phyloP scores from a whole-genome alignment of 2,113 vertebrate genomes.

The Ammodytes dubius region DNA sequence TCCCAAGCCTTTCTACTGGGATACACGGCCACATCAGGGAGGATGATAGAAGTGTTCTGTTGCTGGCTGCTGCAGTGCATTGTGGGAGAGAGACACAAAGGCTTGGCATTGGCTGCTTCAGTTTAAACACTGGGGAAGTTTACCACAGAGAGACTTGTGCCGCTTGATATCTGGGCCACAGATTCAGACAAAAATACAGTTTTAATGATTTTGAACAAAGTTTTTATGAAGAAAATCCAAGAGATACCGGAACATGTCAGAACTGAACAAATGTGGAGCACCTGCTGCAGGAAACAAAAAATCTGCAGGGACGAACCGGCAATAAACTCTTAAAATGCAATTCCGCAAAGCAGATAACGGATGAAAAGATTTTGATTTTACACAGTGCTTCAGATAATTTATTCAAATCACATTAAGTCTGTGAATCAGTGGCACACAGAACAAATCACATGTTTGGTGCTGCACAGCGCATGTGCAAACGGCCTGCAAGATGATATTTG shows the following conservation, averaged over 20 bases:
- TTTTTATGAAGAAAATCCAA: slow-evolving; percentile 10
- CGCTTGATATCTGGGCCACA: not conserved
- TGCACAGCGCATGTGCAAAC: slow-evolving; percentile 48
- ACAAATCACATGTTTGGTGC: slow-evolving; percentile 17
- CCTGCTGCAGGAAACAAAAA: not conserved
- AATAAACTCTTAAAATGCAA: not conserved
- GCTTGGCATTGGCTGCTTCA: slow-evolving; percentile 18
- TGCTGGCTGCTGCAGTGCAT: slow-evolving; percentile 30
- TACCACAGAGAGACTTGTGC: slow-evolving; percentile 17
- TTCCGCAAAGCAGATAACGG: not conserved
- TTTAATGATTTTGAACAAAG: not conserved
- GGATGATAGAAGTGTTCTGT: slow-evolving; percentile 22
- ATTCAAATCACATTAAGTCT: slow-evolving; percentile 40
- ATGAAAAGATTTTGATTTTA: not conserved
- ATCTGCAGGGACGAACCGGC: not conserved
- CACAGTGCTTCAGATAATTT: slow-evolving; percentile 16
- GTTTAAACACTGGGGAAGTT: slow-evolving; percentile 8
- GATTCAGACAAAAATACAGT: not conserved
- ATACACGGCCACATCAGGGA: slow-evolving; percentile 12
- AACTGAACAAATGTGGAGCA: not conserved
- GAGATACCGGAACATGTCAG: not conserved
- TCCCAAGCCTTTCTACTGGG: slow-evolving; percentile 21
- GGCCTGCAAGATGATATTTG: slow-evolving; percentile 44
- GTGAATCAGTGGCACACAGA: slow-evolving; percentile 31
- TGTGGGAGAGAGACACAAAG: slow-evolving; percentile 36